A percentile compares a stretch with the other conserved stretches of the same genome.
phyloP scores from a whole-genome alignment of 2,797 vertebrate species.

The Myotis findleyi region DNA sequence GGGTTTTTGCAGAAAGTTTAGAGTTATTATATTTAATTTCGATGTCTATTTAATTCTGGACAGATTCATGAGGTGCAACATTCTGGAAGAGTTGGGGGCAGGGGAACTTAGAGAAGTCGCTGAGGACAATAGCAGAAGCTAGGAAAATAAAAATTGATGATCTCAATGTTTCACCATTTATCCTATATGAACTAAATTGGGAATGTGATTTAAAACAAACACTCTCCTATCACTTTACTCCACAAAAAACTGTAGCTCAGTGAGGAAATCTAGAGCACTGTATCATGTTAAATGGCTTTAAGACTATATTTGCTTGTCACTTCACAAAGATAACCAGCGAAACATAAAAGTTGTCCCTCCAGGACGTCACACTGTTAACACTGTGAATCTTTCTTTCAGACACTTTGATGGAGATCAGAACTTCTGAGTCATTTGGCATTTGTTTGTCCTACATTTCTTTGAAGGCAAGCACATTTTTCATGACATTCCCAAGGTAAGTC shows the following conservation, averaged over 20 bases:
- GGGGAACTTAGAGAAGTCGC: neutral
- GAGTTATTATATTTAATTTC: neutral
- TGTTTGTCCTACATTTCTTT: slow-evolving; percentile 37
- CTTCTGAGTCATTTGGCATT: neutral
- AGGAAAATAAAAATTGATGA: neutral
- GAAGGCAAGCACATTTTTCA: slow-evolving; percentile 50
- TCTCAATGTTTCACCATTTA: neutral
- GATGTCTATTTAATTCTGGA: slow-evolving; percentile 5
- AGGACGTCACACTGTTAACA: slow-evolving; percentile 2
- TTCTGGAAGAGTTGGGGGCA: neutral
- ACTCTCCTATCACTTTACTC: neutral
- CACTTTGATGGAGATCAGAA: slow-evolving; percentile 20
- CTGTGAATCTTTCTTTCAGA: neutral
- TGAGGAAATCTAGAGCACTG: neutral
- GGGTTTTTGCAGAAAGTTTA: neutral
- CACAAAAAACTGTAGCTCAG: neutral
- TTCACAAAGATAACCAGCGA: neutral
- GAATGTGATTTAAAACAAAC: slow-evolving; percentile 39
- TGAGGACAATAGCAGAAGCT: neutral
- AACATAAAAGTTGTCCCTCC: slow-evolving; percentile 15
- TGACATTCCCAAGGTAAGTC: neutral
- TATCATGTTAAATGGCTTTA: neutral
- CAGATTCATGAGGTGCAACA: neutral
- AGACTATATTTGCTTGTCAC: slow-evolving; percentile 3
- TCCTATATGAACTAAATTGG: neutral